Evolutionary conservation across 2,113 vertebrate genomes (phyloP), one percentile per base, ranked within the genome.

Genomic region (Brachyhypopomus occidentalis): DNA sequence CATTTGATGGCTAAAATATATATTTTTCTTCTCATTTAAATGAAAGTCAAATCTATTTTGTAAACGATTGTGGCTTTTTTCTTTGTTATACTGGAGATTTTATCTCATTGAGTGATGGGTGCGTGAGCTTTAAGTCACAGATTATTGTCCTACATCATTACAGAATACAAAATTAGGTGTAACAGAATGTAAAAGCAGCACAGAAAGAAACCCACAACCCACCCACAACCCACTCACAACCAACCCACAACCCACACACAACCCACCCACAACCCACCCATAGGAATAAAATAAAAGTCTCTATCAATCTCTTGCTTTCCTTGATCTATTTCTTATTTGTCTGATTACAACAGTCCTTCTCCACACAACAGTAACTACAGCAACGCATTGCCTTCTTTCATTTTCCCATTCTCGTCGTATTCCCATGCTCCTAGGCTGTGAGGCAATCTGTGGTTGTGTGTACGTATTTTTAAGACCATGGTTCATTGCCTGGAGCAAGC

Each of bases 301-400:
- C 12, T 23, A 8, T 23, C 41, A 41, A 36, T 23, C 38, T 55
- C 23, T 30, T 52, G 41, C 19, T 66, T 77, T 56, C 27, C 2
- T 67, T n/a, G 3, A 8, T 67, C 17, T 4, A 52, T 5, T 66
- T 66, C 56, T 55, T 69, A 55, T 41, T 56, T 71, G 0, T 79
- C 6, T 9, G 23, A 30, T 23, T 74, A 48, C 16, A 45, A 74
- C 36, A 74, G 7, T 66, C 55, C 67, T 41, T 25, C 8, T 67
- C 19, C 60, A 75, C 38, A 64, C 20, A 58, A n/a, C 45, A 23
- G 64, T 81, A 75, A 75, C 67, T 81, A 81, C 22, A 67, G 60
- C 30, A 41, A 25, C 27, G 45, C 1, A 1, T 60, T 74, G 79
- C 63, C n/a, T 66, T 74, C 8, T 74, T 67, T 66, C 59, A 73